Percentiles rank a stretch among this genome's conserved stretches.
phyloP scores from a whole-genome alignment of 2,113 vertebrate genomes.

The Lasiurus cinereus region DNA sequence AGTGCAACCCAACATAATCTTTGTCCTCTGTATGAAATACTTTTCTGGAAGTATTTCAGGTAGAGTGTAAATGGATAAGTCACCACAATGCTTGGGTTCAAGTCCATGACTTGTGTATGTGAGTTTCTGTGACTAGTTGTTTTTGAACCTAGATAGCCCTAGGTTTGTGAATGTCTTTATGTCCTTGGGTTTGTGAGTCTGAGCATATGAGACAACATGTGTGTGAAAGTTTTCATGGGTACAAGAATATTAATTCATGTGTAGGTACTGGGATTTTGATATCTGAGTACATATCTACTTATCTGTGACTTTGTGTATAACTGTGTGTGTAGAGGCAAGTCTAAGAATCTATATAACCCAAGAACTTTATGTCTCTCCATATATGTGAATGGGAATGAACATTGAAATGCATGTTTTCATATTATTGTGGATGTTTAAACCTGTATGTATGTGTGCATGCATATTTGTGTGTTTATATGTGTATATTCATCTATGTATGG shows the following conservation, averaged over 20 bases:
- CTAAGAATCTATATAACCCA: not conserved
- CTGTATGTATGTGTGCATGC: not conserved
- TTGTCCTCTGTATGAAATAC: not conserved
- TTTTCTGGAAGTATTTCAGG: not conserved
- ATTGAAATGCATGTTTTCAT: not conserved
- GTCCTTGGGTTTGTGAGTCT: not conserved
- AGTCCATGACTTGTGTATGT: not conserved
- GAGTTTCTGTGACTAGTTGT: not conserved
- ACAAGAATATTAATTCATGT: not conserved
- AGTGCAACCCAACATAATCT: not conserved
- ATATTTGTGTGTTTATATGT: not conserved
- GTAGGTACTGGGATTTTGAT: not conserved
- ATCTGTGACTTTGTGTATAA: not conserved
- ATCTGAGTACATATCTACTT: not conserved
- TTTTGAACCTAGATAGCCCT: not conserved
- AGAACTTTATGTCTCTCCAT: not conserved
- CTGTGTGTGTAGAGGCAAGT: not conserved
- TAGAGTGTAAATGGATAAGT: not conserved
- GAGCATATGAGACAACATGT: not conserved
- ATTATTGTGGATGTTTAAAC: not conserved
- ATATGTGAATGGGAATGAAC: not conserved
- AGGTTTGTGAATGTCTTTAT: not conserved
- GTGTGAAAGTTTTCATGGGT: not conserved
- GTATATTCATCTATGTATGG: not conserved
- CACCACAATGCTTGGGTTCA: not conserved